Percentiles rank a stretch among this genome's conserved stretches.
Evolutionary conservation across 2,888 invertebrate species (phyloP).

Genomic region (Blera fallax): DNA sequence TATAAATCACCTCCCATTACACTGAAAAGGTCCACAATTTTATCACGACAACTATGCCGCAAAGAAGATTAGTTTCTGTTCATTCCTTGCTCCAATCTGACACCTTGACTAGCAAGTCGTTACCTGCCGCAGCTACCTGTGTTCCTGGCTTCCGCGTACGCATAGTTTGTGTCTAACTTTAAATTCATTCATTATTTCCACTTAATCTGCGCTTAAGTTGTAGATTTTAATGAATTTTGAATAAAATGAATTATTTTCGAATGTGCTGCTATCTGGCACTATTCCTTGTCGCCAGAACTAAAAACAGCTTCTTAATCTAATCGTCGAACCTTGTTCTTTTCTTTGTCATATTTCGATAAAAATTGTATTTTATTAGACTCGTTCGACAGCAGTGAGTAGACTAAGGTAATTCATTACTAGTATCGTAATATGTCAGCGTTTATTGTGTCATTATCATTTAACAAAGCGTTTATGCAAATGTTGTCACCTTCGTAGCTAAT

Average conservation of each 20-base stretch:
- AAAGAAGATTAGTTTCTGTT: no score
- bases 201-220: not conserved
- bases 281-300: not conserved
- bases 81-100: no score
- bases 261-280: not conserved
- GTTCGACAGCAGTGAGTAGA: not conserved
- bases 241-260: not conserved
- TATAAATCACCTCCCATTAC: no score
- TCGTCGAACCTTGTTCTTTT: not conserved
- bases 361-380: not conserved
- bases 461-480: slow-evolving; percentile 18
- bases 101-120: not conserved
- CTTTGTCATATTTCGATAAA: not conserved
- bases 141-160: not conserved
- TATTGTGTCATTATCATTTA: slow-evolving; percentile 21
- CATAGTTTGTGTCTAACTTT: not conserved
- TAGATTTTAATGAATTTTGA: not conserved
- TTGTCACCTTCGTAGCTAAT: slow-evolving; percentile 18
- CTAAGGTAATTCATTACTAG: not conserved
- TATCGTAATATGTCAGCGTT: not conserved
- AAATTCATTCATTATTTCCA: not conserved
- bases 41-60: no score
- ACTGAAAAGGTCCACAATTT: no score
- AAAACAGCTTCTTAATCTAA: not conserved
- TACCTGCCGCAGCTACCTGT: not conserved